Conservation (phyloP, 2,888 invertebrate genomes). For the Gortyna flavago region DNA sequence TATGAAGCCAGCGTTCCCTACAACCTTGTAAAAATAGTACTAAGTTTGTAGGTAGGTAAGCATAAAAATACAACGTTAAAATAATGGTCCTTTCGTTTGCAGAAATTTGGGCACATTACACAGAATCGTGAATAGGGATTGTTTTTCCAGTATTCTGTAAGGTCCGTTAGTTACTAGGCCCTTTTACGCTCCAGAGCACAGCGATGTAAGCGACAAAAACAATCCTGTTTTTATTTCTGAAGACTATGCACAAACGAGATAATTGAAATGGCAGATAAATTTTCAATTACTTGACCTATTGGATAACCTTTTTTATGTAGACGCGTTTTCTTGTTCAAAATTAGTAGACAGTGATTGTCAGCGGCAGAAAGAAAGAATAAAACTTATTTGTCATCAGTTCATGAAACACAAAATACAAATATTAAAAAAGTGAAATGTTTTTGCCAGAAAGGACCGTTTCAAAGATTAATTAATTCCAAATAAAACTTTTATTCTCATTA, state of each 20-base stretch:
- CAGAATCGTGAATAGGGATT: constrained; percentile 8
- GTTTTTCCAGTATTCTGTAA: constrained; percentile 33
- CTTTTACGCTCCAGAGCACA: constrained; percentile 39
- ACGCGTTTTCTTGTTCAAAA: background rate
- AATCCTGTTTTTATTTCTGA: constrained; percentile 13
- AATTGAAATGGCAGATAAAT: constrained; percentile 17
- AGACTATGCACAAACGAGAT: constrained; percentile 33
- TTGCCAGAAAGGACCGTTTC: background rate
- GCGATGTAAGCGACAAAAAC: constrained; percentile 28
- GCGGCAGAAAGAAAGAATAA: background rate
- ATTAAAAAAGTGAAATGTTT: background rate
- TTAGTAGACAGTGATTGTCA: background rate
- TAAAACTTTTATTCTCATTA: too few species aligned
- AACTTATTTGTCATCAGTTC: background rate
- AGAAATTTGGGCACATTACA: constrained; percentile 21
- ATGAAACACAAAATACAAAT: background rate
- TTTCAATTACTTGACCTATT: constrained; percentile 1
- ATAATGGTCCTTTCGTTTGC: constrained; percentile 11
- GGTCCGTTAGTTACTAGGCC: constrained; percentile 24
- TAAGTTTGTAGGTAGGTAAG: background rate
- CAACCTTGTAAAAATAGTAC: background rate
- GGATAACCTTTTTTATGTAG: background rate
- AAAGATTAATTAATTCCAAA: too few species aligned
- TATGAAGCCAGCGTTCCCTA: background rate
- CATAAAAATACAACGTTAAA: background rate